phyloP scores from a whole-genome alignment of 2,888 invertebrate species.

The Agonopterix alstromeriana region DNA sequence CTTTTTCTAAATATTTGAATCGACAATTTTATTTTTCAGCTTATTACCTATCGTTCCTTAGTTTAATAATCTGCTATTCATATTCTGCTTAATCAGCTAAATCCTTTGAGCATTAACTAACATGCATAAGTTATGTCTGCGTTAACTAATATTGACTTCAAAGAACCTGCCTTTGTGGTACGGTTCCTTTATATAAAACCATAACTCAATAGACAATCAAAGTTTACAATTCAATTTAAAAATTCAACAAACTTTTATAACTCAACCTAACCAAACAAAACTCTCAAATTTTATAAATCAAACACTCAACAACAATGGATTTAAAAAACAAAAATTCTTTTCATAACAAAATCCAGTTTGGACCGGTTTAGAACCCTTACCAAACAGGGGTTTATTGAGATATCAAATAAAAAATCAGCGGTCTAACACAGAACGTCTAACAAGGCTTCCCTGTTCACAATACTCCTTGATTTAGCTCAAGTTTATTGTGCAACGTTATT shows the following conservation, averaged over 20 bases:
- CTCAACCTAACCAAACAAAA: constrained; percentile 47
- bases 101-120: no score
- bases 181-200: no score
- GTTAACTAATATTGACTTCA: no score
- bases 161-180: no score
- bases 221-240: no score
- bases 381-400: constrained; percentile 66
- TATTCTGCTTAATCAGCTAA: no score
- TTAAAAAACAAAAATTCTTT: constrained; percentile 34
- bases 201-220: no score
- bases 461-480: constrained; percentile 71
- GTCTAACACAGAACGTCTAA: constrained; percentile 56
- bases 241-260: constrained; percentile 43
- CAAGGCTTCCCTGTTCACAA: constrained; percentile 63
- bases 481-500: constrained; percentile 73
- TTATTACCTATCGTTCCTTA: no score
- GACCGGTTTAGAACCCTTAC: constrained; percentile 52
- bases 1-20: no score
- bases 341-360: constrained; percentile 32
- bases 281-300: constrained; percentile 66
- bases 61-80: no score
- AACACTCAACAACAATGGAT: constrained; percentile 36
- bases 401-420: constrained; percentile 76
- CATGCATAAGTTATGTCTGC: no score
- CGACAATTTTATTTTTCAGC: no score